Percentiles rank a stretch among this genome's conserved stretches.
Evolutionary conservation across 2,797 vertebrate species (phyloP).

Genomic region (Acanthornis magna): DNA sequence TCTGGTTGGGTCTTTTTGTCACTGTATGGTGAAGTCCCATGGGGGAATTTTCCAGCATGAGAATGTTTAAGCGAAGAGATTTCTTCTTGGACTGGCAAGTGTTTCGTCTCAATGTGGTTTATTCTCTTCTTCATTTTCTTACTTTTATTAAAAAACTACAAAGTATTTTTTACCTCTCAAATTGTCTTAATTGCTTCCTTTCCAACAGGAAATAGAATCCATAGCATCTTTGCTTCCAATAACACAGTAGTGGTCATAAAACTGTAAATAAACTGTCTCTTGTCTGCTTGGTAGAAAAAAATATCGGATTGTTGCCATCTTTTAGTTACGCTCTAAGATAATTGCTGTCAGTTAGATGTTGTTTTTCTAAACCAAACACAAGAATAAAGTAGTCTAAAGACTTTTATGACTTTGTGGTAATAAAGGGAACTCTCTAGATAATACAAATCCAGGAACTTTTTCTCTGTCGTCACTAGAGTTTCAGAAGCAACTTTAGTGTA

Average conservation of each 20-base stretch:
- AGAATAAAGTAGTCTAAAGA: neutral
- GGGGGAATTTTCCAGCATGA: neutral
- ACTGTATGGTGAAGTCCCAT: neutral
- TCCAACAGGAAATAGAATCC: neutral
- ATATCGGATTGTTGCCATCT: slow-evolving; percentile 15
- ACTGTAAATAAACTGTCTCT: neutral
- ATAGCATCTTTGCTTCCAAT: neutral
- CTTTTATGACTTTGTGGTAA: neutral
- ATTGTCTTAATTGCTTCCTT: neutral
- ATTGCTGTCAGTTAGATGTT: neutral
- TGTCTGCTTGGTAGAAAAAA: neutral
- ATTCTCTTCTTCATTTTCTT: neutral
- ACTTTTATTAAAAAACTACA: neutral
- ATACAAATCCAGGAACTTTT: neutral
- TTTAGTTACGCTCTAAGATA: neutral
- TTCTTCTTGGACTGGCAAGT: neutral
- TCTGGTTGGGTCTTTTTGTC: neutral
- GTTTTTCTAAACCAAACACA: slow-evolving; percentile 28
- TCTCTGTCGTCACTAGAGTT: neutral
- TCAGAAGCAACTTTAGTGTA: neutral
- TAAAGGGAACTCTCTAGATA: neutral
- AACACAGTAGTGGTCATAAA: neutral
- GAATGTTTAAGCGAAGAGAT: neutral
- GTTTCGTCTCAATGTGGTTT: neutral
- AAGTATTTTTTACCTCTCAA: neutral